Conservation (phyloP, 2,113 vertebrate species). For the Hucho hucho region DNA sequence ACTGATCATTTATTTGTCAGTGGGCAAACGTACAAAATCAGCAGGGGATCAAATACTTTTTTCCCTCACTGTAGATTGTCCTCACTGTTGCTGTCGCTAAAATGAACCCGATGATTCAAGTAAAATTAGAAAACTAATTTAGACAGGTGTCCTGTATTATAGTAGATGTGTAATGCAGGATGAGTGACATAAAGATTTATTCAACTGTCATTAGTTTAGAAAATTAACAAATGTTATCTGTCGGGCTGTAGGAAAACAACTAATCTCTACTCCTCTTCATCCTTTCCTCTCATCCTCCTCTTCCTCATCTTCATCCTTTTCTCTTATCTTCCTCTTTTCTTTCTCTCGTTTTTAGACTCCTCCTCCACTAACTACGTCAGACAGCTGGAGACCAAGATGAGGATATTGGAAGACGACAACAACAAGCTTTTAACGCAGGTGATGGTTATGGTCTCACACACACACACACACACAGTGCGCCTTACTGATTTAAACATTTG, state of each 20-base stretch:
- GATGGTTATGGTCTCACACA: constrained; percentile 31
- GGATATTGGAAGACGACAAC: constrained; percentile 88
- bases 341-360: constrained; percentile 73
- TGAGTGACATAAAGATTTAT: not conserved
- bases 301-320: constrained; percentile 63
- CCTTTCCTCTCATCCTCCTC: not conserved
- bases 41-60: too few species aligned
- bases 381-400: constrained; percentile 92
- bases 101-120: not conserved
- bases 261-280: constrained; percentile 16
- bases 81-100: not conserved
- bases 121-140: not conserved
- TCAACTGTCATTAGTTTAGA: not conserved
- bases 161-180: not conserved
- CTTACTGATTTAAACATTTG: constrained; percentile 6
- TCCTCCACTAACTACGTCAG: constrained; percentile 88
- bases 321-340: constrained; percentile 36
- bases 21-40: too few species aligned
- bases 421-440: constrained; percentile 90
- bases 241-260: too few species aligned
- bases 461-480: constrained; percentile 72
- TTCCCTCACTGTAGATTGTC: too few species aligned
- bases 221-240: not conserved
- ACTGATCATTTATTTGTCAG: too few species aligned
- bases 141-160: not conserved